phyloP scores from a whole-genome alignment of 2,797 vertebrate genomes.

The Acrossocheilus fasciatus region DNA sequence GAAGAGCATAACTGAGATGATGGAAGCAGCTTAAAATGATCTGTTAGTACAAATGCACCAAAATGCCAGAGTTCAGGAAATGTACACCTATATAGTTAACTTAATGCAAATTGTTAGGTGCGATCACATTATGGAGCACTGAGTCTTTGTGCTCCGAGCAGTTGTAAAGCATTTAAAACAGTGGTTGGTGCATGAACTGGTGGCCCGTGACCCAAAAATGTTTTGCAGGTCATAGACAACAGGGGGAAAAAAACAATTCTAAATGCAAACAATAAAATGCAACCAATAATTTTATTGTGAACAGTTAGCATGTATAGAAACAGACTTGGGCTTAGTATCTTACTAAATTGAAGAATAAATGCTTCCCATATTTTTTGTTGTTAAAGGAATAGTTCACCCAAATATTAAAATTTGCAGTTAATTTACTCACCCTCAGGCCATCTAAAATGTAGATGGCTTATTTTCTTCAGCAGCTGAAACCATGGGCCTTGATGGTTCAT shows the following conservation, averaged over 20 bases:
- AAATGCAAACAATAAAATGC: too few species aligned
- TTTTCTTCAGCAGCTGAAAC: not conserved
- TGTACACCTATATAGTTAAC: not conserved
- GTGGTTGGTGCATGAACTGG: not conserved
- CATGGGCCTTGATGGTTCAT: not conserved
- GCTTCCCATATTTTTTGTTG: not conserved
- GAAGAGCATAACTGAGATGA: conserved; percentile 10
- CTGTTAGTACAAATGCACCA: not conserved
- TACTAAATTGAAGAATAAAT: not conserved
- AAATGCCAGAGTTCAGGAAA: not conserved
- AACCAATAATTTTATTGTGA: too few species aligned
- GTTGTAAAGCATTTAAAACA: not conserved
- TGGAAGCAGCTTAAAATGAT: not conserved
- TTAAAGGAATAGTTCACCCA: not conserved
- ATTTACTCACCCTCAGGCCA: too few species aligned
- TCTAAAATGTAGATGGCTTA: too few species aligned
- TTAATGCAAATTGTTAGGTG: not conserved
- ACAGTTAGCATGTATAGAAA: not conserved
- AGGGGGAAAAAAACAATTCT: too few species aligned
- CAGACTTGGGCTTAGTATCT: not conserved
- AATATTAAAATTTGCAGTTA: too few species aligned
- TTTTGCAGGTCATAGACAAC: not conserved
- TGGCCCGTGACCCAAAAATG: not conserved
- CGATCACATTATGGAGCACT: conserved; percentile 6
- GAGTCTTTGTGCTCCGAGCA: not conserved